Base-by-base conservation (phyloP, 1,140 invertebrate species). In the Drosophila ercepeae region DNA sequence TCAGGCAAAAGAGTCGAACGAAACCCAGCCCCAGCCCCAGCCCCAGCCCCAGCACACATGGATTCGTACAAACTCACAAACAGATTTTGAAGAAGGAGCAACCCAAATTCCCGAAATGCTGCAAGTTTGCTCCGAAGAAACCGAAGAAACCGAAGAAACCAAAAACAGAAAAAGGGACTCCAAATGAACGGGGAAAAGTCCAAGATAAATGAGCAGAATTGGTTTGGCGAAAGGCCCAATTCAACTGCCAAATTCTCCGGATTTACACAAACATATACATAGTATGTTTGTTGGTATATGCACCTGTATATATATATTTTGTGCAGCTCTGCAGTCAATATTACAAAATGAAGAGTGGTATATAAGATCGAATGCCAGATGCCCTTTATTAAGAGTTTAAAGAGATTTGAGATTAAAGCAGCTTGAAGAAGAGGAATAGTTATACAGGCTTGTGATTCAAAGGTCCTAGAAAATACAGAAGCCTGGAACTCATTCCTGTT, bases 171-270 rank as follows among this genome's bases (percentile, higher is more conserved):
- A 46, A 34, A 32, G n/a, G 50, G 54, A 13, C 46, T 18, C 71
- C 61, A 84, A 84, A 81, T 77, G 73, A 88, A 86, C 60, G 82
- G 81, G 69, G 73, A 86, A 86, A 86, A 83, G 57, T 79, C 84
- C 42, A 70, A 86, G 81, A 86, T 86, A 86, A 86, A 86, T 86
- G 81, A 86, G 82, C 82, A 60, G 76, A 81, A 75, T 75, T 86
- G 72, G 81, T 88, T 84, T 86, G 82, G 81, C 81, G 82, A 86
- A 86, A 86, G 82, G 81, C 82, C 68, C 82, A 86, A 88, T 86
- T 86, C 82, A 88, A 86, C 81, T 86, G 76, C 81, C 72, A 86
- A 86, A 59, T 32, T 32, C 29, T 32, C 29, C 29, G 29, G 29
- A 32, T 32, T 32, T 32, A 9, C 29, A 11, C 29, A 69, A 46